A percentile compares a stretch with the other conserved stretches of the same genome.
Conservation (phyloP, 1,140 invertebrate species). For the Hyles vespertilio region DNA sequence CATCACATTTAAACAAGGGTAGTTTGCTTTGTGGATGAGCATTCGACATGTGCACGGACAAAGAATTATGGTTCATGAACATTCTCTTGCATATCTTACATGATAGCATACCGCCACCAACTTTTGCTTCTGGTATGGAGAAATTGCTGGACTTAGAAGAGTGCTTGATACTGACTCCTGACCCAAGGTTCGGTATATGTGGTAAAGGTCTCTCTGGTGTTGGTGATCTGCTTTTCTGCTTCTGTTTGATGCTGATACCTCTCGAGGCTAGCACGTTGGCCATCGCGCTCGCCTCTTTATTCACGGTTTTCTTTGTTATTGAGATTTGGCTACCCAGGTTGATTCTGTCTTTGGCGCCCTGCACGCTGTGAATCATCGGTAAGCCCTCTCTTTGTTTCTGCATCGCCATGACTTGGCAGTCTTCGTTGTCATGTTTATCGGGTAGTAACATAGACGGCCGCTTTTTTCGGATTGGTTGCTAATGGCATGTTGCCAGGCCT, state of each 20-base stretch:
- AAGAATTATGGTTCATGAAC: constrained; percentile 59
- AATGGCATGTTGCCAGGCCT: constrained; percentile 30
- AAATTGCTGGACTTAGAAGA: constrained; percentile 62
- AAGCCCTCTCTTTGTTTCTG: constrained; percentile 83
- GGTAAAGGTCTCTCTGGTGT: constrained; percentile 59
- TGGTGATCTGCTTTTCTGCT: constrained; percentile 68
- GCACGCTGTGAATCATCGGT: constrained; percentile 84
- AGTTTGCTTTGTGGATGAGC: constrained; percentile 62
- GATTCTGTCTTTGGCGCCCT: constrained; percentile 75
- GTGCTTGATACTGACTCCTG: constrained; percentile 82
- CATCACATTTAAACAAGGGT: constrained; percentile 79
- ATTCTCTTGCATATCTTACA: constrained; percentile 69
- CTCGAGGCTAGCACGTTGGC: constrained; percentile 84
- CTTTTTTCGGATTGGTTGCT: constrained; percentile 32
- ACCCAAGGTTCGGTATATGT: constrained; percentile 80
- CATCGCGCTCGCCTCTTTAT: constrained; percentile 82
- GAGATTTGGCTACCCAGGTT: constrained; percentile 75
- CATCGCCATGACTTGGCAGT: constrained; percentile 79
- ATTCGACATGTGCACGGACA: constrained; percentile 58
- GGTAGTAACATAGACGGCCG: constrained; percentile 66
- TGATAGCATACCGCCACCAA: constrained; percentile 52
- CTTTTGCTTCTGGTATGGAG: constrained; percentile 67
- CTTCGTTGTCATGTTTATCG: constrained; percentile 71
- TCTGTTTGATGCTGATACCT: constrained; percentile 85
- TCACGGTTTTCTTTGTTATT: constrained; percentile 79